Conservation (phyloP, 2,797 vertebrate species). For the Paedocypris micromegethes region DNA sequence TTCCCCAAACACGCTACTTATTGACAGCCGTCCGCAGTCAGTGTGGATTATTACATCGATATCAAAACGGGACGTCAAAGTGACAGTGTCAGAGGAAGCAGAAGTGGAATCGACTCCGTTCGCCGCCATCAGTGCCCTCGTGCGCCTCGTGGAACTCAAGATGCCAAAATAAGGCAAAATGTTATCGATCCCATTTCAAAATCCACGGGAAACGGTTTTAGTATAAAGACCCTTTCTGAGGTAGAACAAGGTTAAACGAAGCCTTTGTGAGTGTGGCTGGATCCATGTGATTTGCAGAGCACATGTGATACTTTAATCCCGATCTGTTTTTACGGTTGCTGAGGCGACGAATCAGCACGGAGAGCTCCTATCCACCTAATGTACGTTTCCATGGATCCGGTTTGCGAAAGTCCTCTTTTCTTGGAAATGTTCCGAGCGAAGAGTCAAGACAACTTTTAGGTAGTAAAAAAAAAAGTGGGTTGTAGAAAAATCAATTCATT, state of each 20-base stretch:
- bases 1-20: conserved; percentile 45
- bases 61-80: conserved; percentile 22
- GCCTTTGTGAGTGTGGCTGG: conserved; percentile 29
- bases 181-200: conserved; percentile 13
- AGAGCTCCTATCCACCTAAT: conserved; percentile 7
- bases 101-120: conserved; percentile 30
- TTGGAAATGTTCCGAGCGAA: background rate
- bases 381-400: background rate
- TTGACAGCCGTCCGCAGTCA: conserved; percentile 48
- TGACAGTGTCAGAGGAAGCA: conserved; percentile 30
- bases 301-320: too few species aligned
- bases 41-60: conserved; percentile 49
- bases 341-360: conserved; percentile 35
- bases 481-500: conserved; percentile 1
- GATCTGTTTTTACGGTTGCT: too few species aligned
- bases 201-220: conserved; percentile 36
- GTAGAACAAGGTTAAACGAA: conserved; percentile 54
- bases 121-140: conserved; percentile 4
- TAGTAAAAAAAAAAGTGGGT: conserved; percentile 8
- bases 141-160: conserved; percentile 24
- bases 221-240: conserved; percentile 45
- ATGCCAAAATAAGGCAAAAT: conserved; percentile 52
- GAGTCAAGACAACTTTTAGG: too few species aligned
- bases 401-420: background rate
- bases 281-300: background rate